These are phyloP conservation scores for Machimus atricapillus DNA, from an alignment of 2,888 invertebrate species.

Conservation along the genomic window DNA sequence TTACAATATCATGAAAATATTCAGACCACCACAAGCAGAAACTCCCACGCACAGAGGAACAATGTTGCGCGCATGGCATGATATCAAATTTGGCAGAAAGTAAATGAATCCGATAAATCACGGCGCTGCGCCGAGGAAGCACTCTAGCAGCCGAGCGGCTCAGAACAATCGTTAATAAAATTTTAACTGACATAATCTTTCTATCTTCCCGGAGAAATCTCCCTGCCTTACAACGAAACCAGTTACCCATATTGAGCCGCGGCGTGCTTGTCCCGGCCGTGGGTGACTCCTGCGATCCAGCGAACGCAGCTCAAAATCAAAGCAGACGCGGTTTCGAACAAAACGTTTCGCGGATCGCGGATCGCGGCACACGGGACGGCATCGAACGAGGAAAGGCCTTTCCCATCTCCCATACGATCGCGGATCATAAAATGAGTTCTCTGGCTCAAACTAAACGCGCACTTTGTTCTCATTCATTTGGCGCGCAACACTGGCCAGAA, in stretches of 20 bases:
- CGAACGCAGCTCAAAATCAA: background rate
- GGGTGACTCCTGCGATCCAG: constrained; percentile 32
- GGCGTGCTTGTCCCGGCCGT: constrained; percentile 11
- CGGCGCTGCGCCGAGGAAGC: background rate
- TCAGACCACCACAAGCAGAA: background rate
- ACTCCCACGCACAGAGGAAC: background rate
- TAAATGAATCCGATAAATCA: constrained; percentile 15
- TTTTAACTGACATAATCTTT: constrained; percentile 18
- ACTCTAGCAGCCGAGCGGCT: background rate
- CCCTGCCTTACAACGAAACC: background rate
- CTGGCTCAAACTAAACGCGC: constrained; percentile 33
- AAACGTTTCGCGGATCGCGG: background rate
- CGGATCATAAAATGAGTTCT: constrained; percentile 42
- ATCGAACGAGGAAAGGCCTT: constrained; percentile 14
- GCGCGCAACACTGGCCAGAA: constrained; percentile 2
- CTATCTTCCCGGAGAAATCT: constrained; percentile 15
- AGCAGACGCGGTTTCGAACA: background rate
- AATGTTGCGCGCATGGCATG: background rate
- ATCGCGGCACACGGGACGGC: background rate
- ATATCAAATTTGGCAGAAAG: background rate
- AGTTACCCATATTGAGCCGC: constrained; percentile 23
- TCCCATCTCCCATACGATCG: constrained; percentile 38
- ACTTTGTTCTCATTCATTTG: constrained; percentile 38
- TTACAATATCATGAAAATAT: background rate
- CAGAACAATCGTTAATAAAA: constrained; percentile 24